These are phyloP conservation scores for Menidia beryllina DNA, from an alignment of 2,113 vertebrate species.

Conservation along the genomic window DNA sequence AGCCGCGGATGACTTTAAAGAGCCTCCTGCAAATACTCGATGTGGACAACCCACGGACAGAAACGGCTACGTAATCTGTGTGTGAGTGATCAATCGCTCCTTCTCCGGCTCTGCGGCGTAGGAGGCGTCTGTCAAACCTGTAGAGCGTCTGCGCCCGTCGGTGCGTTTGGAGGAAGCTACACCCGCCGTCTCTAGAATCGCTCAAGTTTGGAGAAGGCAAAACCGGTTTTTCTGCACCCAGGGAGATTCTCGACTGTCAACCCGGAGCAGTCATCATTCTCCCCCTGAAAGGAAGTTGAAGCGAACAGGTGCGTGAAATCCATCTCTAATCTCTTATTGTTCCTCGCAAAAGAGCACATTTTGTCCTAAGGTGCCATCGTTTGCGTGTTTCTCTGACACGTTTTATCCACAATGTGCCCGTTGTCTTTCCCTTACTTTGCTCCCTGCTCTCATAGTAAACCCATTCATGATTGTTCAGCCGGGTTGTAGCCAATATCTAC, in stretches of 20 bases:
- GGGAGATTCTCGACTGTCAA: conserved; percentile 25
- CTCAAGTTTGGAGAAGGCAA: conserved; percentile 57
- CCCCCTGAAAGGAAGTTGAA: conserved; percentile 59
- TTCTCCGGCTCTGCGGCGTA: conserved; percentile 49
- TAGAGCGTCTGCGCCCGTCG: conserved; percentile 35
- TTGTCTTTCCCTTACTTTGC: neutral
- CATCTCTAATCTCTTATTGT: neutral
- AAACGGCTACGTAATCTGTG: conserved; percentile 56
- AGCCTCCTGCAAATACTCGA: conserved; percentile 53
- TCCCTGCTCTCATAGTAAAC: conserved; percentile 24
- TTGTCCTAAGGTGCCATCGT: neutral
- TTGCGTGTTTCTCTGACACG: neutral
- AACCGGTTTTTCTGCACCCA: conserved; percentile 22
- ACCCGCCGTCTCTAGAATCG: conserved; percentile 11
- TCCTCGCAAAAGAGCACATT: neutral
- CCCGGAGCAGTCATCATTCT: conserved; percentile 48
- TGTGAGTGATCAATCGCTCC: conserved; percentile 39
- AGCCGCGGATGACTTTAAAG: conserved; percentile 28
- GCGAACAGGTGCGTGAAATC: conserved; percentile 71
- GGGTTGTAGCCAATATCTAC: conserved; percentile 47
- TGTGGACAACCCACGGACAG: conserved; percentile 53
- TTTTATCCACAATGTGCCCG: neutral
- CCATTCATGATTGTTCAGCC: conserved; percentile 39
- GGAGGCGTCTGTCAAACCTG: conserved; percentile 64
- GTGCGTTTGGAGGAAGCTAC: conserved; percentile 3